phyloP scores from a whole-genome alignment of 2,888 invertebrate genomes.

The Hyppa rectilinea region DNA sequence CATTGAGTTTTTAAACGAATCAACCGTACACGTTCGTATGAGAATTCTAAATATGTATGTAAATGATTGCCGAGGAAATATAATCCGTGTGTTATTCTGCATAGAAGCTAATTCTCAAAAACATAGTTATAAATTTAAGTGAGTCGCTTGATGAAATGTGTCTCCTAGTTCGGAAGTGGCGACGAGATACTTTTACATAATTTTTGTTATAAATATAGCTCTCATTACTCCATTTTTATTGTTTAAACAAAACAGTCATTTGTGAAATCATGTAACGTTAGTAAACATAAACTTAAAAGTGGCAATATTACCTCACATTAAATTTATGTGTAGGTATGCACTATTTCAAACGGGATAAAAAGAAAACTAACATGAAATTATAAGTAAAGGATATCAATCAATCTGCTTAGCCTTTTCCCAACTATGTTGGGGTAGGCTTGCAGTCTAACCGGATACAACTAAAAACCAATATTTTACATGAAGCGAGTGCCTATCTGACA shows the following conservation, averaged over 20 bases:
- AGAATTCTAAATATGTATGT: background rate
- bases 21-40: background rate
- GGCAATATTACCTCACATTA: background rate
- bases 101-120: background rate
- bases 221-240: background rate
- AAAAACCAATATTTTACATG: no score
- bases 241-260: background rate
- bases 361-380: background rate
- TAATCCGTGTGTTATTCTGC: background rate
- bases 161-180: slow-evolving; percentile 2
- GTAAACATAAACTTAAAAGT: no score
- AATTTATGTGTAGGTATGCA: no score
- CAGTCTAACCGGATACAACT: no score
- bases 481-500: no score
- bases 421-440: no score
- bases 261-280: background rate
- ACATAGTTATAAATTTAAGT: background rate
- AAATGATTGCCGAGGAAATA: background rate
- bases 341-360: background rate
- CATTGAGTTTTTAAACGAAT: slow-evolving; percentile 15
- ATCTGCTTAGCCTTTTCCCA: no score
- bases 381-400: no score
- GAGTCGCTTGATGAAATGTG: background rate
- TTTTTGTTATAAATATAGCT: background rate
- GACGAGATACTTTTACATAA: background rate